Percentiles rank a stretch among this genome's conserved stretches.
Conservation (phyloP, 2,113 vertebrate species). For the Nerophis lumbriciformis region DNA sequence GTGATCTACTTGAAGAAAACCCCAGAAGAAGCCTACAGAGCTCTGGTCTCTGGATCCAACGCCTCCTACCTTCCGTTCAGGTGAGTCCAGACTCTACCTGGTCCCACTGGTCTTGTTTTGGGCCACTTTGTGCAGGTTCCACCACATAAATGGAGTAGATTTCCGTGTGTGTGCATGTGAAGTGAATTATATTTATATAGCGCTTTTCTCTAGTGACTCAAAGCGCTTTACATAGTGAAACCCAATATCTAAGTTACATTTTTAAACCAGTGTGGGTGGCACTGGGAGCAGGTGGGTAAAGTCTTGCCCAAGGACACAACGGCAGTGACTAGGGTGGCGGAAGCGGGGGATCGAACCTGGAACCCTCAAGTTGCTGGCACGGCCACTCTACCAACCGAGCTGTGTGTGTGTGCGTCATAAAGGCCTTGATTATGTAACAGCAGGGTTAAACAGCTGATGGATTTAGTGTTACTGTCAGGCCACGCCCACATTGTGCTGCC, state of each 20-base stretch:
- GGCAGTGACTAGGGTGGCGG: no score
- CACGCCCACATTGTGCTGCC: background rate
- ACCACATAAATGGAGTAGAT: background rate
- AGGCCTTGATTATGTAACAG: slow-evolving; percentile 1
- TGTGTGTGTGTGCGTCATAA: background rate
- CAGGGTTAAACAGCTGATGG: background rate
- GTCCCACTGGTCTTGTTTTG: background rate
- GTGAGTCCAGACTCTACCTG: slow-evolving; percentile 57
- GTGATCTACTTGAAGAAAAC: slow-evolving; percentile 95
- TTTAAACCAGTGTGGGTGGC: no score
- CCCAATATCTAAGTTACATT: no score
- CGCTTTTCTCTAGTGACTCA: no score
- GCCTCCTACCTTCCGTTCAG: slow-evolving; percentile 94
- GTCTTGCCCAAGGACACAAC: no score
- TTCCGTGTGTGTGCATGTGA: background rate
- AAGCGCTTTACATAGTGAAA: no score
- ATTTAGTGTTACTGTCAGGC: background rate
- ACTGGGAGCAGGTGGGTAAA: no score
- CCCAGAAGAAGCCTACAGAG: slow-evolving; percentile 89
- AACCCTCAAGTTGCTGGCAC: no score
- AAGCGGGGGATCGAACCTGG: no score
- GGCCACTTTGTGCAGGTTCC: background rate
- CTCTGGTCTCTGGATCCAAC: slow-evolving; percentile 84
- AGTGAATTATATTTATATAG: background rate
- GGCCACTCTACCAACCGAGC: no score